phyloP scores from a whole-genome alignment of 2,113 vertebrate genomes.

The Pterocles gutturalis region DNA sequence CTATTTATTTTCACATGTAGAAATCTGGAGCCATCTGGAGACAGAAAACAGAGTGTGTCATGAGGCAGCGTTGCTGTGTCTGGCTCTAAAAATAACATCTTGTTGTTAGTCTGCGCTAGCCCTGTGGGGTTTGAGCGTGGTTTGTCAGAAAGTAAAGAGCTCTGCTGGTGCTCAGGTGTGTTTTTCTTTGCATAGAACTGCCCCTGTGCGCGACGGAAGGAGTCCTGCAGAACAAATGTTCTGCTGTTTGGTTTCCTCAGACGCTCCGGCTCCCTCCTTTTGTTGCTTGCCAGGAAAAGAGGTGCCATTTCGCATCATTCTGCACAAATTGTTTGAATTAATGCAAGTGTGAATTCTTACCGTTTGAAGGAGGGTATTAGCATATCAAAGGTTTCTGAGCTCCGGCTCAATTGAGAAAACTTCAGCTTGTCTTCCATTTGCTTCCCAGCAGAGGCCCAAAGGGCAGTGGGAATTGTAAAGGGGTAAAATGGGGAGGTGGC shows the following conservation, averaged over 20 bases:
- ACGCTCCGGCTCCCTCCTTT: constrained; percentile 76
- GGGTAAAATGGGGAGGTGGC: constrained; percentile 81
- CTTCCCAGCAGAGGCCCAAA: constrained; percentile 87
- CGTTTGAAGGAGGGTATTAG: constrained; percentile 91
- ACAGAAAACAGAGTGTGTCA: constrained; percentile 59
- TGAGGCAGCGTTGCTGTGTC: constrained; percentile 48
- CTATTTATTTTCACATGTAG: constrained; percentile 42
- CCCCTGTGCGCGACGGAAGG: constrained; percentile 58
- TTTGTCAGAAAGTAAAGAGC: constrained; percentile 30
- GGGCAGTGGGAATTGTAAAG: constrained; percentile 83
- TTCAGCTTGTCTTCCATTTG: constrained; percentile 86
- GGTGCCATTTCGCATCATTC: constrained; percentile 87
- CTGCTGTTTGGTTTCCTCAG: constrained; percentile 77
- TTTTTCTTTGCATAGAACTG: constrained; percentile 37
- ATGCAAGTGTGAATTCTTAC: constrained; percentile 91
- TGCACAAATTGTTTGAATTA: constrained; percentile 90
- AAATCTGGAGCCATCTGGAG: constrained; percentile 71
- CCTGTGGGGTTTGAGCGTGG: constrained; percentile 34
- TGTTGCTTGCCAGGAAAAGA: constrained; percentile 79
- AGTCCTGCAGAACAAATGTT: constrained; percentile 76
- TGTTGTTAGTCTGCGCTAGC: constrained; percentile 31
- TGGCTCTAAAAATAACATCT: constrained; percentile 47
- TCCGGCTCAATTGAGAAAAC: constrained; percentile 87
- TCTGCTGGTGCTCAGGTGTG: constrained; percentile 73
- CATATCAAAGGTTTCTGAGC: constrained; percentile 94